Percentiles rank a stretch among this genome's conserved stretches.
phyloP scores from a whole-genome alignment of 2,113 vertebrate genomes.

The Hemichromis elongatus region DNA sequence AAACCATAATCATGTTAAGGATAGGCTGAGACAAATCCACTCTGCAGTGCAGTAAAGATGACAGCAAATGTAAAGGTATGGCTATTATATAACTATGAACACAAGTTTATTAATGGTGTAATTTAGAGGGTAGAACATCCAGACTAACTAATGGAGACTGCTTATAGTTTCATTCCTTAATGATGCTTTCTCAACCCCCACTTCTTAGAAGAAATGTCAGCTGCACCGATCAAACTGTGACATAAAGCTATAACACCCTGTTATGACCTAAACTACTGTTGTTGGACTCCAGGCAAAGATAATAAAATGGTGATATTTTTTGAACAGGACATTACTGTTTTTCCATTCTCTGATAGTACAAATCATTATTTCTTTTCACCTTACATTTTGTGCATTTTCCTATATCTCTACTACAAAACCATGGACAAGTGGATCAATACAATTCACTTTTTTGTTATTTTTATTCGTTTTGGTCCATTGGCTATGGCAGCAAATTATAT shows the following conservation, averaged over 20 bases:
- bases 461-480: not conserved
- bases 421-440: slow-evolving; percentile 37
- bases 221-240: slow-evolving; percentile 7
- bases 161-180: slow-evolving; percentile 22
- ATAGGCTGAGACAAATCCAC: not conserved
- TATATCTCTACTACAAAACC: slow-evolving; percentile 12
- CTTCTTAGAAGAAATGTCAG: slow-evolving; percentile 37
- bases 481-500: slow-evolving; percentile 50
- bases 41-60: not conserved
- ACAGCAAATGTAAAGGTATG: not conserved
- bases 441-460: slow-evolving; percentile 32
- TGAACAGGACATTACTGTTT: not conserved
- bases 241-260: not conserved
- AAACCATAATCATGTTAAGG: not conserved
- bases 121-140: slow-evolving; percentile 1
- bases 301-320: not conserved
- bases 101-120: not conserved
- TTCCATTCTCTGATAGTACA: not conserved
- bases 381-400: not conserved
- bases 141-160: not conserved
- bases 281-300: not conserved
- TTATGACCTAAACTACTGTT: slow-evolving; percentile 10
- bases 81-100: not conserved
- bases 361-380: not conserved
- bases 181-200: slow-evolving; percentile 3